A percentile compares a stretch with the other conserved stretches of the same genome.
Conservation (phyloP, 2,888 invertebrate genomes). For the Nomada fucata region DNA sequence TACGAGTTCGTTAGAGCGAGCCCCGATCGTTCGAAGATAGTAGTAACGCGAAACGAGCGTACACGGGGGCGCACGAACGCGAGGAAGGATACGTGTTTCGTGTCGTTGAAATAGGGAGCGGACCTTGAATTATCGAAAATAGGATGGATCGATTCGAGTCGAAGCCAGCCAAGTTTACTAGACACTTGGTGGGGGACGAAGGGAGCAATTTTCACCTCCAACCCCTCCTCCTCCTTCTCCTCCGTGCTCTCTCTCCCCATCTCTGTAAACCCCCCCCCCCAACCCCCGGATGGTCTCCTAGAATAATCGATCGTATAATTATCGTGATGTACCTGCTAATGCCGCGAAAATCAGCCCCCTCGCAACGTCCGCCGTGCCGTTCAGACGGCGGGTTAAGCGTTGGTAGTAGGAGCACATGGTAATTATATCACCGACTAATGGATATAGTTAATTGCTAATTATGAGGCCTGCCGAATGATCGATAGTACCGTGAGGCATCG, state of each 20-base stretch:
- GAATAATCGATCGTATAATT: constrained; percentile 82
- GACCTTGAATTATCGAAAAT: constrained; percentile 74
- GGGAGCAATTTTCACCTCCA: constrained; percentile 69
- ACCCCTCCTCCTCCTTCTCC: too few species aligned
- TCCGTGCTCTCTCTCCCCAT: constrained; percentile 15
- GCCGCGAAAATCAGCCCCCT: constrained; percentile 77
- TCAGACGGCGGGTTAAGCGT: constrained; percentile 77
- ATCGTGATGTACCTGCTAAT: constrained; percentile 81
- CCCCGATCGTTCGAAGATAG: too few species aligned
- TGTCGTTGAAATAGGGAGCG: constrained; percentile 1
- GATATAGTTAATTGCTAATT: constrained; percentile 85
- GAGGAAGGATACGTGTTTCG: neutral
- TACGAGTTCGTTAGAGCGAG: too few species aligned
- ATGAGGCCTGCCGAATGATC: constrained; percentile 84
- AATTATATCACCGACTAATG: constrained; percentile 84
- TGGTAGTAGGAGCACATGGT: constrained; percentile 81
- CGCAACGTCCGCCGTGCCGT: constrained; percentile 69
- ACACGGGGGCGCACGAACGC: neutral
- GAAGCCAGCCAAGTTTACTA: constrained; percentile 69
- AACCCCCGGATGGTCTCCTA: constrained; percentile 62
- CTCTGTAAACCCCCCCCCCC: constrained; percentile 25
- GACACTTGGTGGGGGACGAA: constrained; percentile 53
- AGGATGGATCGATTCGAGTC: constrained; percentile 71
- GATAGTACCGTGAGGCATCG: constrained; percentile 81
- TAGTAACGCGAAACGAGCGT: neutral